Percentiles rank a stretch among this genome's conserved stretches.
phyloP scores from a whole-genome alignment of 1,140 invertebrate species.

The Drosophila pseudoobscura region DNA sequence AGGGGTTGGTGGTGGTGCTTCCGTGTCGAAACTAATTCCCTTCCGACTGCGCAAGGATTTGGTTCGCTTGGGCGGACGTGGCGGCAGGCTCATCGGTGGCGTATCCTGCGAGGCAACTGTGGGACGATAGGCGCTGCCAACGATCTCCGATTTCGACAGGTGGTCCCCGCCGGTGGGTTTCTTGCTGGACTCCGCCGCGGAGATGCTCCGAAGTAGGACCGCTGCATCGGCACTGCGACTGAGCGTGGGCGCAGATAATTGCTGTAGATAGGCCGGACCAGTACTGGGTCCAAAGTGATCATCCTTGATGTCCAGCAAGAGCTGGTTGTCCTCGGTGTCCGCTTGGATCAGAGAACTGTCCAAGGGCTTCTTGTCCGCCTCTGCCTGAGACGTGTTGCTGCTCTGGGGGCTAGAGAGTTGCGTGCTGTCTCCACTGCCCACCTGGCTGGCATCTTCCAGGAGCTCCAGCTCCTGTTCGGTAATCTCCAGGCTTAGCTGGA shows the following conservation, averaged over 20 bases:
- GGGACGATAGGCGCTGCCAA: conserved; percentile 49
- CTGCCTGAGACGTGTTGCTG: conserved; percentile 51
- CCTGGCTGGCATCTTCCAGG: conserved; percentile 19
- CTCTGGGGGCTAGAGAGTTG: conserved; percentile 69
- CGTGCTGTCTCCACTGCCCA: conserved; percentile 44
- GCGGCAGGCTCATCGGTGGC: conserved; percentile 60
- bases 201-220: conserved; percentile 42
- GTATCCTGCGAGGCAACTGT: conserved; percentile 65
- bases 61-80: conserved; percentile 73
- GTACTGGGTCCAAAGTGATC: conserved; percentile 82
- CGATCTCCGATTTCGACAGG: conserved; percentile 74
- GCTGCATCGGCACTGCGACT: conserved; percentile 74
- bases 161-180: conserved; percentile 18
- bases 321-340: conserved; percentile 13
- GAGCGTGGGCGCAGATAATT: conserved; percentile 28
- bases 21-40: background rate
- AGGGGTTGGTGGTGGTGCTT: background rate
- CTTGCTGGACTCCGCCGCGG: background rate
- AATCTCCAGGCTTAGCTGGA: conserved; percentile 85
- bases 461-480: conserved; percentile 63
- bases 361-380: conserved; percentile 34
- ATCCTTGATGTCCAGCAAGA: conserved; percentile 79
- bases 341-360: conserved; percentile 19
- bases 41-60: conserved; percentile 63
- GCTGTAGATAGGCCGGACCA: conserved; percentile 61